Base-by-base conservation (phyloP, 1,140 invertebrate species). In the Nebria ingens region DNA sequence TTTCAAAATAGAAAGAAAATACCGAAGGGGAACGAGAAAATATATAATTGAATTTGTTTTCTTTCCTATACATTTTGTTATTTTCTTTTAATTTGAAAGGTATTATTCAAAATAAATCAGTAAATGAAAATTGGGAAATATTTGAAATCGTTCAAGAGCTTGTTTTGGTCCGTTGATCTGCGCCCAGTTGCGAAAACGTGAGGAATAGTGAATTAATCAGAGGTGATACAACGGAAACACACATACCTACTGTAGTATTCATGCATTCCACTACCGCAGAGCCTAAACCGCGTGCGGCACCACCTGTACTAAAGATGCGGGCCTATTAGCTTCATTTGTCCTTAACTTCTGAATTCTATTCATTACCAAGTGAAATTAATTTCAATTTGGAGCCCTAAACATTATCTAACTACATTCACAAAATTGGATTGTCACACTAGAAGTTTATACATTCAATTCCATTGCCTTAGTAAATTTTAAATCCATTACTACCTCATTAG, bases 1-100 rank as follows among this genome's bases (percentile, higher is more conserved):
- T 45, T 45, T 45, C 9, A 54, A 53, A 59, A 59, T 61, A 59
- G 54, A 61, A 59, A 56, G 59, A 59, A 59, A 58, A 59, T 61
- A 60, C 34, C 53, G 55, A 55, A 53, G 51, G 55, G 45, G 55
- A 29, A 34, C 3, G 9, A 17, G 40, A 45, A 56, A 25, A 34
- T 51, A 52, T 52, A 50, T 22, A n/a, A 34, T 52, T 54, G 53
- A 40, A 21, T 57, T 54, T 54, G 51, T 22, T 19, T 57, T 17
- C 17, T 17, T 6, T 12, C 15, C 17, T 29, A 29, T 29, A n/a
- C 25, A 6, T 29, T 29, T 29, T 13, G 25, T 4, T 4, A 13
- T 29, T 6, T 4, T 29, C 25, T 29, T 6, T 13, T 13, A 4
- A 6, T 6, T 29, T 6, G 13, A 13, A 29, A 29, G 4, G 13